phyloP scores from a whole-genome alignment of 2,888 invertebrate species.

The Agonopterix subpropinquella region DNA sequence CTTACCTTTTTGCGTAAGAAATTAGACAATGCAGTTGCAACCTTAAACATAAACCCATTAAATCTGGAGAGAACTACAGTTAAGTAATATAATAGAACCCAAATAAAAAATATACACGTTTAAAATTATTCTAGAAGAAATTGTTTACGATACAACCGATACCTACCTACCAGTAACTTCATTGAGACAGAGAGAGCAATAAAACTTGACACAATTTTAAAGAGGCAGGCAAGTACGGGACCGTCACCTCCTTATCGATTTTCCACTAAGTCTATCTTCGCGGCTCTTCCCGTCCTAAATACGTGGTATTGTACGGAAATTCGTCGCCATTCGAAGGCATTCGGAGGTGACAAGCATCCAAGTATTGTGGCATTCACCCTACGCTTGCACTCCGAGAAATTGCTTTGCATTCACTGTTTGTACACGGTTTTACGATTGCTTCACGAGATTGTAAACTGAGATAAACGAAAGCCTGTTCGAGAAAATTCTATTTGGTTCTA shows the following conservation, averaged over 20 bases:
- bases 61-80: too few species aligned
- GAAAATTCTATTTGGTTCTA: conserved; percentile 5
- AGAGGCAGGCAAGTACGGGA: conserved; percentile 21
- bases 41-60: too few species aligned
- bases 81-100: too few species aligned
- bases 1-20: too few species aligned
- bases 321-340: conserved; percentile 6
- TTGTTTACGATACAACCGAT: too few species aligned
- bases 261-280: conserved; percentile 54
- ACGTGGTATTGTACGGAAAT: conserved; percentile 35
- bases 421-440: conserved; percentile 3
- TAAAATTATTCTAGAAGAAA: too few species aligned
- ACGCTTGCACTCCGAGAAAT: conserved; percentile 32
- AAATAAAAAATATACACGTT: too few species aligned
- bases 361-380: conserved; percentile 10
- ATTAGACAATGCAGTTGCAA: too few species aligned
- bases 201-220: conserved; percentile 56
- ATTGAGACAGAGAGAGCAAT: conserved; percentile 10
- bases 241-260: conserved; percentile 46
- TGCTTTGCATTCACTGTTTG: conserved; percentile 23
- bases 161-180: too few species aligned
- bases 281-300: conserved; percentile 41
- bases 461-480: background rate
- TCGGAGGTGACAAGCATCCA: conserved; percentile 1
- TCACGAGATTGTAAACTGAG: conserved; percentile 1